phyloP scores from a whole-genome alignment of 2,797 vertebrate genomes.

The Megaceryle alcyon region DNA sequence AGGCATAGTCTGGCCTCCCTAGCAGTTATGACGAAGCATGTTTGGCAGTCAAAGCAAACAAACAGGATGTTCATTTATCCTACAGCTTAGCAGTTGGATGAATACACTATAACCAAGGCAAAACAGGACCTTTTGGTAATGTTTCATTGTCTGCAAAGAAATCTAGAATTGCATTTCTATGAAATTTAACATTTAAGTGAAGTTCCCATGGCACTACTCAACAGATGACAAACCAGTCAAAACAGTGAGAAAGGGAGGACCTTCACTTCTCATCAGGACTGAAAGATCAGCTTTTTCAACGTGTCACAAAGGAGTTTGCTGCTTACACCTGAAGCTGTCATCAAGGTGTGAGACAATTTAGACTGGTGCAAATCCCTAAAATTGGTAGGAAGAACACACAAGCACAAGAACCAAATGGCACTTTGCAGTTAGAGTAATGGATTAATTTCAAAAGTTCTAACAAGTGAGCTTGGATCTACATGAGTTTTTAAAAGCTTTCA shows the following conservation, averaged over 20 bases:
- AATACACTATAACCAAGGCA: not conserved
- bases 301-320: not conserved
- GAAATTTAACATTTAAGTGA: not conserved
- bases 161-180: not conserved
- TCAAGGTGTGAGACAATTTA: not conserved
- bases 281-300: not conserved
- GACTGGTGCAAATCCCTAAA: not conserved
- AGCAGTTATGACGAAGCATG: not conserved
- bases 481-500: not conserved
- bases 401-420: not conserved
- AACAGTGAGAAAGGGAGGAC: not conserved
- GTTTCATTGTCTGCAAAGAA: not conserved
- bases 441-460: not conserved
- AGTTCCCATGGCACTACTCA: not conserved
- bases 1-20: not conserved
- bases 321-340: not conserved
- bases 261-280: not conserved
- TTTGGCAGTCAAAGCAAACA: constrained; percentile 53
- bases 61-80: constrained; percentile 34
- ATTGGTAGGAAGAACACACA: not conserved
- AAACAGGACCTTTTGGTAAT: not conserved
- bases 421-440: not conserved
- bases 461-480: not conserved
- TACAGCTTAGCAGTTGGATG: not conserved
- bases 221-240: not conserved